phyloP scores from a whole-genome alignment of 1,140 invertebrate species.

The Heliconius hermathena region DNA sequence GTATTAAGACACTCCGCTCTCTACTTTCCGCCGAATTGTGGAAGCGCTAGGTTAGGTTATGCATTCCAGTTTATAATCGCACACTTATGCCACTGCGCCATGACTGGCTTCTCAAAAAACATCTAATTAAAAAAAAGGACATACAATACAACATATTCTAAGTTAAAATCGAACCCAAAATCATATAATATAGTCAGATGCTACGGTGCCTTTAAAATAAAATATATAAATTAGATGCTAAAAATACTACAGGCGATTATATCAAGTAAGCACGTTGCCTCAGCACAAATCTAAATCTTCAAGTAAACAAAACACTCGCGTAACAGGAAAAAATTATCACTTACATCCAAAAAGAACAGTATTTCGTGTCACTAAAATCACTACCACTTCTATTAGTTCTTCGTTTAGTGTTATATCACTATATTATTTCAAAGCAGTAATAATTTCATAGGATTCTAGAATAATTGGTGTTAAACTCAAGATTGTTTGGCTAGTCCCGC shows the following conservation, averaged over 20 bases:
- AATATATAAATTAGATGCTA: no score
- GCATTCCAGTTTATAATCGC: no score
- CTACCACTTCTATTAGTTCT: not conserved
- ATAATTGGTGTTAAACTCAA: not conserved
- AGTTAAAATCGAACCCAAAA: no score
- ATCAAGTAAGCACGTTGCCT: no score
- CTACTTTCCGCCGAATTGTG: no score
- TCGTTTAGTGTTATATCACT: not conserved
- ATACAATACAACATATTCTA: not conserved
- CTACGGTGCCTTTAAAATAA: no score
- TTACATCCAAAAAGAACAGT: not conserved
- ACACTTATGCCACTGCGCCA: no score
- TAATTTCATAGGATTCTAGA: not conserved
- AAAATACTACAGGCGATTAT: no score
- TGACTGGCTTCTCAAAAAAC: no score
- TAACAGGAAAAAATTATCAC: not conserved
- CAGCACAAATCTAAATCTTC: not conserved
- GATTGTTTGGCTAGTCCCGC: constrained; percentile 23
- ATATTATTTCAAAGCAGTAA: not conserved
- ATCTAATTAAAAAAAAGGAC: not conserved
- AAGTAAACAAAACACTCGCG: not conserved
- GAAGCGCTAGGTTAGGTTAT: no score
- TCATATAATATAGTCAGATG: no score
- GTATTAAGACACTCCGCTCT: no score
- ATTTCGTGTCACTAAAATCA: constrained; percentile 3